Percentiles rank a stretch among this genome's conserved stretches.
Conservation (phyloP, 2,888 invertebrate species). For the Cantharis lateralis region DNA sequence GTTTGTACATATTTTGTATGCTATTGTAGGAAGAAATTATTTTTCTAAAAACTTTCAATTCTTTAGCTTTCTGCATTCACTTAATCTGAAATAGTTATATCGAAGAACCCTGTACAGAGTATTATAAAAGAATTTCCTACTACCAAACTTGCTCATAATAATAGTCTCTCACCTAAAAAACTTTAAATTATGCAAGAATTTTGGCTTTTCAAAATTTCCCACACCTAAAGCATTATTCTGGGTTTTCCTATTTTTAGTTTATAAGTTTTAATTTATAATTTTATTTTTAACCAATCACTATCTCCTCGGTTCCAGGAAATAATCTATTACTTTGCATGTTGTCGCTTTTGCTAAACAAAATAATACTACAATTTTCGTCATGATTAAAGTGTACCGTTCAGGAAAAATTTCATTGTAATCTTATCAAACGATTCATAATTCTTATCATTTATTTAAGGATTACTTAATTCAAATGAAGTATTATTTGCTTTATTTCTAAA, state of each 20-base stretch:
- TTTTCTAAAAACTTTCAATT: neutral
- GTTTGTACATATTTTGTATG: neutral
- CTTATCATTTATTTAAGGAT: neutral
- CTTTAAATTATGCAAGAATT: neutral
- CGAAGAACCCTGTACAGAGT: neutral
- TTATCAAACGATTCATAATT: neutral
- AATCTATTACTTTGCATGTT: conserved; percentile 21
- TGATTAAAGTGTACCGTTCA: neutral
- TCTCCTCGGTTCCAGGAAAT: conserved; percentile 26
- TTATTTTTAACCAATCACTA: conserved; percentile 26
- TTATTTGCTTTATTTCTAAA: neutral
- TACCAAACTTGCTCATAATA: neutral
- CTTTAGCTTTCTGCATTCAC: neutral
- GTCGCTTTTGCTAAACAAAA: conserved; percentile 12
- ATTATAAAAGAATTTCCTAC: neutral
- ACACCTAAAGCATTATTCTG: neutral
- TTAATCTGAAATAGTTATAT: neutral
- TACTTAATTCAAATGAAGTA: neutral
- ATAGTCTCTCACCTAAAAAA: neutral
- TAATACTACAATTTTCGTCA: neutral
- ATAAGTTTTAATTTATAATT: neutral
- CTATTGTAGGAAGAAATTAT: neutral
- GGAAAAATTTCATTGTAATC: neutral
- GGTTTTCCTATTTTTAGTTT: neutral
- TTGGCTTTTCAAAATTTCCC: neutral